Conservation (phyloP, 2,797 vertebrate genomes). For the Tenualosa thibaudeaui region DNA sequence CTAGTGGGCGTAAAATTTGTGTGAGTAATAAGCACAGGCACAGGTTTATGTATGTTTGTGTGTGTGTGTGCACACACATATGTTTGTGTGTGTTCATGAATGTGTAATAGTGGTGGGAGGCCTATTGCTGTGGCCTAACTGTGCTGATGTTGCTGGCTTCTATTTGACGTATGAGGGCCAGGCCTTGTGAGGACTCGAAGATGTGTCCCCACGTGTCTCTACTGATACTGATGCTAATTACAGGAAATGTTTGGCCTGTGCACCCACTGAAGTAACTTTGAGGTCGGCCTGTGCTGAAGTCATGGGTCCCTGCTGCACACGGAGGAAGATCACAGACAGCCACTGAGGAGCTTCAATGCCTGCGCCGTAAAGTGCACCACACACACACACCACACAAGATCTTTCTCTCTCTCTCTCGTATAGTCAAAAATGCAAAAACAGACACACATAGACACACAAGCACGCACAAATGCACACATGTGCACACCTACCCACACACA, state of each 20-base stretch:
- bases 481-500: background rate
- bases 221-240: conserved; percentile 11
- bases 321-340: background rate
- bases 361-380: background rate
- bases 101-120: background rate
- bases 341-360: background rate
- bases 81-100: background rate
- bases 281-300: background rate
- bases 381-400: background rate
- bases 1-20: background rate
- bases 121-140: background rate
- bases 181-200: background rate
- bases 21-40: background rate
- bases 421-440: background rate
- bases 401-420: background rate
- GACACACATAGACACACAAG: background rate
- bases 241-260: background rate
- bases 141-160: background rate
- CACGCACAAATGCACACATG: background rate
- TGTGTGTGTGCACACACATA: background rate
- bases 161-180: background rate
- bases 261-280: background rate
- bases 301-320: background rate
- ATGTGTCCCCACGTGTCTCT: background rate
- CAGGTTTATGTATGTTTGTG: background rate